phyloP scores from a whole-genome alignment of 2,888 invertebrate species.

The Pristionchus maxplancki region DNA sequence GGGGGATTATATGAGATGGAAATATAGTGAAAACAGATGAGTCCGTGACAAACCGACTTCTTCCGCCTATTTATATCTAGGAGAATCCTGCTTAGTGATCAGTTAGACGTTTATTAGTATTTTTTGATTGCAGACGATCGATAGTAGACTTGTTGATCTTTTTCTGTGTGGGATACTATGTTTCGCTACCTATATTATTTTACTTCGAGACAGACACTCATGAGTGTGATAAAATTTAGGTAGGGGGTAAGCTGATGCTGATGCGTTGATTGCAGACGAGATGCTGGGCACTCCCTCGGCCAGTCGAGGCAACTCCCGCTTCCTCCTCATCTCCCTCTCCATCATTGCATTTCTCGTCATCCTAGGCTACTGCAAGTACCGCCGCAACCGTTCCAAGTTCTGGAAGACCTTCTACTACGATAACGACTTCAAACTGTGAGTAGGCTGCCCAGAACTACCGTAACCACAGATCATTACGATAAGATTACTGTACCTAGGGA shows the following conservation, averaged over 20 bases:
- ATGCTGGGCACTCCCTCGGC: slow-evolving; percentile 53
- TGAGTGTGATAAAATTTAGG: neutral
- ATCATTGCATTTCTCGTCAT: slow-evolving; percentile 65
- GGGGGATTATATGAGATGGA: neutral
- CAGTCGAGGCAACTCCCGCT: slow-evolving; percentile 49
- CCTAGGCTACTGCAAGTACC: slow-evolving; percentile 74
- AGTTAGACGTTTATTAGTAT: no score
- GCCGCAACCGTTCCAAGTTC: slow-evolving; percentile 74
- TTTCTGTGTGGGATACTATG: no score
- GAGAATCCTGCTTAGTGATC: no score
- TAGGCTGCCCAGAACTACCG: no score
- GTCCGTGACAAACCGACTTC: no score
- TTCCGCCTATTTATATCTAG: no score
- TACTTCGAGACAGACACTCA: no score
- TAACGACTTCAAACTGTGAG: slow-evolving; percentile 77
- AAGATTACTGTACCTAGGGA: neutral
- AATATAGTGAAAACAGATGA: neutral
- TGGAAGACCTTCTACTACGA: slow-evolving; percentile 77
- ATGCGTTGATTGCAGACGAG: slow-evolving; percentile 7
- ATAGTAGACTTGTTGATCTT: no score
- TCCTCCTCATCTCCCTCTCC: slow-evolving; percentile 60
- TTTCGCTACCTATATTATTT: no score
- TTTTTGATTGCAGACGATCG: no score
- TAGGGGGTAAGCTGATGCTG: no score
- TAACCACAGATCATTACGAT: no score